Percentiles rank a stretch among this genome's conserved stretches.
phyloP scores from a whole-genome alignment of 2,888 invertebrate genomes.

The Bellardia bayeri region DNA sequence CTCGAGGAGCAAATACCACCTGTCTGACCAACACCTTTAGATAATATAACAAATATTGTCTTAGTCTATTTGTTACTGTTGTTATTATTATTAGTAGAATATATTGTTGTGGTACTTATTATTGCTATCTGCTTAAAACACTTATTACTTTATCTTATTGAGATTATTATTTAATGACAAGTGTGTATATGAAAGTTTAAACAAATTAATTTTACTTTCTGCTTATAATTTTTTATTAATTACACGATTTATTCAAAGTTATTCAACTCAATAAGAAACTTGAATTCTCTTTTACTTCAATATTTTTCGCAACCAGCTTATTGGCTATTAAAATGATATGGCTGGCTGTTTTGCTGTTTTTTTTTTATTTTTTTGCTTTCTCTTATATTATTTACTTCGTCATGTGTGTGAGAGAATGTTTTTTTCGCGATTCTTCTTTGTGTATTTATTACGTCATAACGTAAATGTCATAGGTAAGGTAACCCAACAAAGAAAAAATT shows the following conservation, averaged over 20 bases:
- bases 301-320: neutral
- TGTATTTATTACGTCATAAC: constrained; percentile 15
- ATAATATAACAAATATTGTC: constrained; percentile 61
- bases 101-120: neutral
- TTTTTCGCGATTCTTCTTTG: constrained; percentile 2
- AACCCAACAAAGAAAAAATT: neutral
- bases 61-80: constrained; percentile 6
- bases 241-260: constrained; percentile 6
- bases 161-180: constrained; percentile 20
- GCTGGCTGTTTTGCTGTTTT: neutral
- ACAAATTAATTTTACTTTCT: constrained; percentile 4
- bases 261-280: constrained; percentile 11
- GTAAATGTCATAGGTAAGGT: neutral
- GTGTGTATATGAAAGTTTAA: neutral
- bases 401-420: neutral
- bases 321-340: neutral
- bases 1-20: constrained; percentile 1
- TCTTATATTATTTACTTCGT: constrained; percentile 19
- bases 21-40: constrained; percentile 24
- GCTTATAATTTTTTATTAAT: constrained; percentile 12
- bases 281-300: neutral
- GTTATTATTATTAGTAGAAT: constrained; percentile 2
- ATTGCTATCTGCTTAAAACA: neutral
- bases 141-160: neutral
- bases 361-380: neutral